phyloP scores from a whole-genome alignment of 2,888 invertebrate genomes.

The Melieria omissa region DNA sequence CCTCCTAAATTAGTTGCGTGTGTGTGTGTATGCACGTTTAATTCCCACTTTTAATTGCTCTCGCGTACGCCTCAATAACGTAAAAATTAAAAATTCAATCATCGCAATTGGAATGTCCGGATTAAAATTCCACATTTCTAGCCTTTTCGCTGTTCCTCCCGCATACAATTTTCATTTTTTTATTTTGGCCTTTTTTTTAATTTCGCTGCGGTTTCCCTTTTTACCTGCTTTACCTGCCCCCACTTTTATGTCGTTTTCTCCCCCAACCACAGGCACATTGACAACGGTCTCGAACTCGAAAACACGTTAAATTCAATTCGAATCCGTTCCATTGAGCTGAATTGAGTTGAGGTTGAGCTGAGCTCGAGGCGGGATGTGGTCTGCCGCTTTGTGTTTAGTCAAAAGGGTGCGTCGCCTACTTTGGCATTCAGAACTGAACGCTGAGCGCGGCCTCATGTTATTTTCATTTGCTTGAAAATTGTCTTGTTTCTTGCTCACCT shows the following conservation, averaged over 20 bases:
- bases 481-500: conserved; percentile 42
- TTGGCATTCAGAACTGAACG: background rate
- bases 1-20: no score
- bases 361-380: conserved; percentile 42
- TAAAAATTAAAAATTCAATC: background rate
- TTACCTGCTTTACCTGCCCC: conserved; percentile 17
- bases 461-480: conserved; percentile 12
- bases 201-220: conserved; percentile 13
- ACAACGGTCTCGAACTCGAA: background rate
- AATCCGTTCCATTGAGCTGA: no score
- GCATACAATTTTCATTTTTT: background rate
- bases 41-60: background rate
- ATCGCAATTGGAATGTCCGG: conserved; percentile 32
- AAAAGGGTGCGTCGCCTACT: conserved; percentile 40
- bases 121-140: conserved; percentile 14
- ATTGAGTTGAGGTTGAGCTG: no score
- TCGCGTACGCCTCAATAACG: background rate
- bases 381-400: background rate
- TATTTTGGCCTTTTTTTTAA: conserved; percentile 4
- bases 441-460: background rate
- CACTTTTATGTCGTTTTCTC: background rate
- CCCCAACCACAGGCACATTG: background rate
- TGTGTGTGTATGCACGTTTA: no score
- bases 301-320: conserved; percentile 38
- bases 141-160: background rate